Evolutionary conservation across 2,113 vertebrate species (phyloP).

Genomic region (Amblyornis subalaris): DNA sequence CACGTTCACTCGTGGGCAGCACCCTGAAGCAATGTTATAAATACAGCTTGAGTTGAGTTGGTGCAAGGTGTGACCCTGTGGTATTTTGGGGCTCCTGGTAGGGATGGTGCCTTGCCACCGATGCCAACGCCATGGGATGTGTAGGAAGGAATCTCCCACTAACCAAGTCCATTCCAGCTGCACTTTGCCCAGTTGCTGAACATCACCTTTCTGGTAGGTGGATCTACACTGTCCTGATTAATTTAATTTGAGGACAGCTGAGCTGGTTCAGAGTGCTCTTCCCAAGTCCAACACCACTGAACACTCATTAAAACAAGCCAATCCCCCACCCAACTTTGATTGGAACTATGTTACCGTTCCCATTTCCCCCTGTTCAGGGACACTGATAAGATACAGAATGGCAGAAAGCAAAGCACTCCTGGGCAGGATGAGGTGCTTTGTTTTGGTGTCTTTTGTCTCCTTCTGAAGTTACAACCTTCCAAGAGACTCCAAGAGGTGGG

Average conservation of each 20-base stretch:
- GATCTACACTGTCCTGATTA: not conserved
- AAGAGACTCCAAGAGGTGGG: not conserved
- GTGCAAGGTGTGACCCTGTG: not conserved
- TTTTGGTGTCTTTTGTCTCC: not conserved
- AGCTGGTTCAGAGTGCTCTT: not conserved
- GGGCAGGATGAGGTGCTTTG: not conserved
- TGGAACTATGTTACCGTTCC: not conserved
- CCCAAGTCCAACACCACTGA: not conserved
- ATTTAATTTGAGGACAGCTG: not conserved
- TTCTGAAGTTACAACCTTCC: not conserved
- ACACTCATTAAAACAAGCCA: not conserved
- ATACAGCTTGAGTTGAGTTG: accelerated
- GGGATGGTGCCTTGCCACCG: not conserved
- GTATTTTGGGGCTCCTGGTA: not conserved
- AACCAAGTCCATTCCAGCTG: not conserved
- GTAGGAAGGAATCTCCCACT: not conserved
- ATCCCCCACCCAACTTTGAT: not conserved
- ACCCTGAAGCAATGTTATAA: not conserved
- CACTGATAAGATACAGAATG: not conserved
- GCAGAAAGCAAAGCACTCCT: not conserved
- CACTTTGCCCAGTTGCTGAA: not conserved
- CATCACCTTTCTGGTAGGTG: not conserved
- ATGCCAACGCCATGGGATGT: accelerated
- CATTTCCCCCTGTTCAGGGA: not conserved
- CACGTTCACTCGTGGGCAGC: not conserved